These are phyloP conservation scores for Gadopsis marmoratus DNA, from an alignment of 2,797 vertebrate species.

Conservation along the genomic window DNA sequence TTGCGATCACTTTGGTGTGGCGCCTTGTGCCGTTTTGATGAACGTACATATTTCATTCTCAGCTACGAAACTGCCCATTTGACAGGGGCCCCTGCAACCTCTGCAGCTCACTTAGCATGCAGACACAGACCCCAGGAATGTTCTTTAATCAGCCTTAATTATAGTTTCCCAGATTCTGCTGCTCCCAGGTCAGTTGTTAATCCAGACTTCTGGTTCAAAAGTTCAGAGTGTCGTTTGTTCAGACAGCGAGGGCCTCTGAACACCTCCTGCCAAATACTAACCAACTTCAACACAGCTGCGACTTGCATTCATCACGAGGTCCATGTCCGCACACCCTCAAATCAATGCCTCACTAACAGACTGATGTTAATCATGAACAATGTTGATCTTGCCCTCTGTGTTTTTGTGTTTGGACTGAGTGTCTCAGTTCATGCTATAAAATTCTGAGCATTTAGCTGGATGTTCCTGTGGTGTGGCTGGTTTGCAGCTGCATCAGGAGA, in stretches of 20 bases:
- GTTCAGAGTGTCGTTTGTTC: slow-evolving; percentile 67
- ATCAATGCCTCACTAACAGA: slow-evolving; percentile 15
- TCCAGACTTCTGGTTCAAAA: slow-evolving; percentile 75
- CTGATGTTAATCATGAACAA: slow-evolving; percentile 22
- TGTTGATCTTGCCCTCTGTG: slow-evolving; percentile 16
- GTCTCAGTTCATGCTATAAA: not conserved
- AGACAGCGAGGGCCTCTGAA: slow-evolving; percentile 50
- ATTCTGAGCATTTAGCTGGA: slow-evolving; percentile 30
- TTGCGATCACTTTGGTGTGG: slow-evolving; percentile 14
- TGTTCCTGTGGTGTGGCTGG: slow-evolving; percentile 24
- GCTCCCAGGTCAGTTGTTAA: slow-evolving; percentile 77
- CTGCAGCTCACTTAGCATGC: slow-evolving; percentile 69
- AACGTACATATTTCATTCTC: slow-evolving; percentile 34
- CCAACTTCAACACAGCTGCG: slow-evolving; percentile 37
- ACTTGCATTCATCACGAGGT: slow-evolving; percentile 31
- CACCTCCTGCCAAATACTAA: slow-evolving; percentile 48
- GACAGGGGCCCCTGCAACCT: slow-evolving; percentile 28
- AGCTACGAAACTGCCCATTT: slow-evolving; percentile 24
- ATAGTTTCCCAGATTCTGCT: slow-evolving; percentile 67
- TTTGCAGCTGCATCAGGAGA: slow-evolving; percentile 35
- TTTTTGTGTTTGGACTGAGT: slow-evolving; percentile 12
- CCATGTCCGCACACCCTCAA: slow-evolving; percentile 18
- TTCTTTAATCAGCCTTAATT: slow-evolving; percentile 77
- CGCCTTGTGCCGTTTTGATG: slow-evolving; percentile 11
- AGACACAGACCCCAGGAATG: slow-evolving; percentile 74